Evolutionary conservation across 2,888 invertebrate species (phyloP).

Genomic region (Drosophila conformis): DNA sequence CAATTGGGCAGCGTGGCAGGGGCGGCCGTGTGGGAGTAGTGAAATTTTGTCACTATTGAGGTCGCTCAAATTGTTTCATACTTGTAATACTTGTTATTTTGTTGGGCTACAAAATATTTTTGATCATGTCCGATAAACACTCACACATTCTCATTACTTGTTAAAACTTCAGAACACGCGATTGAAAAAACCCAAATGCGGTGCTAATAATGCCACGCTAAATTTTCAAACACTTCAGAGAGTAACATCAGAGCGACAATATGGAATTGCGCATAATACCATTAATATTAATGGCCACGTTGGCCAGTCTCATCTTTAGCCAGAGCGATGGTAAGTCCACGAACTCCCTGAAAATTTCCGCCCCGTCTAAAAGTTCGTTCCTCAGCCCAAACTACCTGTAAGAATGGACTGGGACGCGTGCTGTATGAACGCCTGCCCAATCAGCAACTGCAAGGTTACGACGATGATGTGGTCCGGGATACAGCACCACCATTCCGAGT

Average conservation of each 20-base stretch:
- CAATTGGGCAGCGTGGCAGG: slow-evolving; percentile 9
- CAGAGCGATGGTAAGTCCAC: slow-evolving; percentile 70
- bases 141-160: slow-evolving; percentile 3
- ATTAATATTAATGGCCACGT: slow-evolving; percentile 55
- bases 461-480: slow-evolving; percentile 94
- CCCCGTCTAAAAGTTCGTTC: background rate
- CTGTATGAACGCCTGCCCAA: slow-evolving; percentile 95
- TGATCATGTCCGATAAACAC: slow-evolving; percentile 58
- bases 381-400: slow-evolving; percentile 92
- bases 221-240: slow-evolving; percentile 6
- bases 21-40: slow-evolving; percentile 16
- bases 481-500: slow-evolving; percentile 94
- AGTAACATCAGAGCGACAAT: slow-evolving; percentile 26
- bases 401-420: slow-evolving; percentile 94
- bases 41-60: slow-evolving; percentile 67
- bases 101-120: slow-evolving; percentile 57
- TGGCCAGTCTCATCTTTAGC: slow-evolving; percentile 62
- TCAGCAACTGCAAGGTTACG: slow-evolving; percentile 94
- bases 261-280: slow-evolving; percentile 55
- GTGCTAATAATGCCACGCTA: slow-evolving; percentile 55
- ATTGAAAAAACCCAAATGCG: slow-evolving; percentile 36
- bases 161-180: slow-evolving; percentile 47
- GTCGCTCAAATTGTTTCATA: slow-evolving; percentile 50
- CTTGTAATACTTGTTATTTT: slow-evolving; percentile 30
- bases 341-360: too few species aligned